phyloP scores from a whole-genome alignment of 2,113 vertebrate species.

The Corapipo altera region DNA sequence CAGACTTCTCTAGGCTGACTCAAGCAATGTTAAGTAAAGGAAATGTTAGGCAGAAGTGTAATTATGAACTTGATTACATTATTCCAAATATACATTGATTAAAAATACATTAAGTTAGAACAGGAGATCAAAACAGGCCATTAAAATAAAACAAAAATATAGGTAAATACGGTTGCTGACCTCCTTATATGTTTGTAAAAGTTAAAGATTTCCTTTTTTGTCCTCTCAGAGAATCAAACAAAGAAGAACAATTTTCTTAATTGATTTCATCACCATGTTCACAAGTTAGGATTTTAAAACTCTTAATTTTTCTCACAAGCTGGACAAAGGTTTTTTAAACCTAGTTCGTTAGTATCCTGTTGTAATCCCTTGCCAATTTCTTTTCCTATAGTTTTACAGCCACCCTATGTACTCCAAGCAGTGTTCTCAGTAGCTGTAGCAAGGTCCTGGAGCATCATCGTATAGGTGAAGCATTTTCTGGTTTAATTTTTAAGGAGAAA shows the following conservation, averaged over 20 bases:
- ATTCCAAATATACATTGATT: background rate
- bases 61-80: conserved; percentile 5
- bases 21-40: background rate
- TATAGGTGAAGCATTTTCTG: background rate
- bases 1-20: background rate
- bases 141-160: background rate
- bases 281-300: background rate
- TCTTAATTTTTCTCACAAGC: background rate
- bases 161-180: background rate
- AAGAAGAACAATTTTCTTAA: background rate
- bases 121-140: background rate
- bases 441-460: background rate
- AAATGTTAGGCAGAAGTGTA: conserved; percentile 8
- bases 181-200: background rate
- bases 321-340: background rate
- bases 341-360: background rate
- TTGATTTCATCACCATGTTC: background rate
- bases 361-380: background rate
- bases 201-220: background rate
- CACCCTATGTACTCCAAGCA: background rate
- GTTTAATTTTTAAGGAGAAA: background rate
- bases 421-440: background rate
- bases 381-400: background rate
- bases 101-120: background rate
- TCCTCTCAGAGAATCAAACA: background rate